phyloP scores from a whole-genome alignment of 2,797 vertebrate genomes.

The Onychomys arenicola region DNA sequence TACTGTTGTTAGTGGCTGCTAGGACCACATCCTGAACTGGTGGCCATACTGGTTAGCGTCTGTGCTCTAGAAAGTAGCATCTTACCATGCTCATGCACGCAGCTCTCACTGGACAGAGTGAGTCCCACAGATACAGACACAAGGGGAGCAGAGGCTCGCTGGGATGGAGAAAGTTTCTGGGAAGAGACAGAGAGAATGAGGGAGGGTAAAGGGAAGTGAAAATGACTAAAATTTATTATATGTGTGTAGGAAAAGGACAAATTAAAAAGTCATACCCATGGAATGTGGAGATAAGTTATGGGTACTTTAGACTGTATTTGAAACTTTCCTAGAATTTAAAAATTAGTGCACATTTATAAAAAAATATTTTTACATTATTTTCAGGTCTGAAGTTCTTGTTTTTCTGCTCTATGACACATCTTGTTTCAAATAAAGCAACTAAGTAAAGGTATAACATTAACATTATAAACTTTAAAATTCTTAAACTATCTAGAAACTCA shows the following conservation, averaged over 20 bases:
- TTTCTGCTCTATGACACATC: not conserved
- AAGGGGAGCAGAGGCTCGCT: not conserved
- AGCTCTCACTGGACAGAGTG: not conserved
- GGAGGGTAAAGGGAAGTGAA: not conserved
- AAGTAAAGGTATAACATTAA: conserved; percentile 55
- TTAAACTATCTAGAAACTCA: conserved; percentile 43
- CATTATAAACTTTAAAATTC: conserved; percentile 62
- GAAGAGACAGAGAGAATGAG: not conserved
- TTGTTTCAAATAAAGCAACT: conserved; percentile 40
- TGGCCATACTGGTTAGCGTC: too few species aligned
- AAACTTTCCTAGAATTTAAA: not conserved
- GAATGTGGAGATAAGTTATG: not conserved
- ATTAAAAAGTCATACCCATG: not conserved
- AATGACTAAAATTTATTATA: not conserved
- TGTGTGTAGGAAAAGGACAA: not conserved
- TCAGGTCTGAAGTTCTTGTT: conserved; percentile 59
- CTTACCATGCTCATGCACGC: too few species aligned
- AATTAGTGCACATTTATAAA: not conserved
- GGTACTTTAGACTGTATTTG: not conserved
- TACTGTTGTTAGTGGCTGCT: not conserved
- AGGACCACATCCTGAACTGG: not conserved
- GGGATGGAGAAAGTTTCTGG: not conserved
- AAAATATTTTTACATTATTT: not conserved
- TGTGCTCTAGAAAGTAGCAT: not conserved
- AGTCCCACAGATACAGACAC: not conserved